phyloP scores from a whole-genome alignment of 2,113 vertebrate species.

The Hippocampus guttulatus region DNA sequence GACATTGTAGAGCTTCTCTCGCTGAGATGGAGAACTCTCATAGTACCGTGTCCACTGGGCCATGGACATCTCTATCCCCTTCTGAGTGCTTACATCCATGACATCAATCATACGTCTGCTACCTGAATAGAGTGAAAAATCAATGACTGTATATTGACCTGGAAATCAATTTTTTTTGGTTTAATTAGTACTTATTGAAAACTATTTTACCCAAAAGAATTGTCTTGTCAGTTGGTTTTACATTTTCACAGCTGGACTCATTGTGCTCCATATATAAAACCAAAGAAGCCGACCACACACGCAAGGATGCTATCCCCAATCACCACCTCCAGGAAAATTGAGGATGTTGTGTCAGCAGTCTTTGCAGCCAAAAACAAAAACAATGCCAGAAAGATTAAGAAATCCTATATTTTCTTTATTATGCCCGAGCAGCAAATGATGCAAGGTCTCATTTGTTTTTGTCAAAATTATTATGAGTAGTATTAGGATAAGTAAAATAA shows the following conservation, averaged over 20 bases:
- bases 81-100: conserved; percentile 97
- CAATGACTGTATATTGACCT: not conserved
- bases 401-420: too few relatives aligned
- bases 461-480: too few relatives aligned
- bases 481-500: too few relatives aligned
- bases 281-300: not conserved
- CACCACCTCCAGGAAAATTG: too few relatives aligned
- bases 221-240: not conserved
- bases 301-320: too few relatives aligned
- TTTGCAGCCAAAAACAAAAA: too few relatives aligned
- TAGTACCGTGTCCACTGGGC: conserved; percentile 97
- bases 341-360: too few relatives aligned
- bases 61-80: conserved; percentile 99
- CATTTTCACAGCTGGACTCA: not conserved
- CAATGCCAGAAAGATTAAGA: too few relatives aligned
- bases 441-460: too few relatives aligned
- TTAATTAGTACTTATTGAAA: not conserved
- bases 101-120: conserved; percentile 94
- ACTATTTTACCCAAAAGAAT: not conserved
- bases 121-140: conserved; percentile 64
- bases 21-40: conserved; percentile 83
- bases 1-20: conserved; percentile 96
- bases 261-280: not conserved
- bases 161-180: not conserved
- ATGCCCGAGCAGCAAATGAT: too few relatives aligned